Base-by-base conservation (phyloP, 1,140 invertebrate species). In the Anoplophora glabripennis region DNA sequence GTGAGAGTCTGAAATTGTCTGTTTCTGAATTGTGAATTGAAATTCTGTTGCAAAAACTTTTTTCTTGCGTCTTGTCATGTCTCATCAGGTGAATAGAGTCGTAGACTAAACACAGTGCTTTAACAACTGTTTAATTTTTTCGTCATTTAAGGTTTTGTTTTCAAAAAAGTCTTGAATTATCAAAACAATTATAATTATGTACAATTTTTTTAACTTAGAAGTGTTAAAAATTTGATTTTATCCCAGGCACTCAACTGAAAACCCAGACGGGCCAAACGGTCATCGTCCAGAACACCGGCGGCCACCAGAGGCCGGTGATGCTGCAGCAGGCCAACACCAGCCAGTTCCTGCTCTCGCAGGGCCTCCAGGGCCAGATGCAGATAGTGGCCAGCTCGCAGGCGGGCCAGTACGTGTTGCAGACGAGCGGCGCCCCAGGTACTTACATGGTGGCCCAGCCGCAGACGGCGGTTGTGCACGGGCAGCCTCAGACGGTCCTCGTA, bases 401-500 rank as follows among this genome's bases (percentile, higher is more conserved):
- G 1, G 72, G 73, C 1, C 82, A 84, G 38, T 83, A 82, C 17
- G 80, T 84, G 0, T 75, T 84, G 10, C 81, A 81, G 12, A 68
- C 72, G 17, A 79, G 79, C 18, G 76, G 77, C 14, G 74, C 78
- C 0, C 77, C 78, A 15, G 80, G 80, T 35, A 83, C 82, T 10
- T 86, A 86, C 59, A 78, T 88, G 18, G 76, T 88, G 2, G 84
- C 86, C 0, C 83, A 86, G 41, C 80, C 82, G 0, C 82, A 84
- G 56, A 83, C 82, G 0, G 80, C 82, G 0, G 62, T 84, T 4
- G 80, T 84, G 0, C 80, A 84, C 53, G 83, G 83, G 2, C 83
- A 85, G 68, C 79, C 80, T 3, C 83, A 85, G 66, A 85, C 83
- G 0, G 83, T 85, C 0, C 70, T 86, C 0, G 79, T 85, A 0